These are phyloP conservation scores for Odontothrips loti DNA, from an alignment of 2,888 invertebrate species.

Conservation along the genomic window DNA sequence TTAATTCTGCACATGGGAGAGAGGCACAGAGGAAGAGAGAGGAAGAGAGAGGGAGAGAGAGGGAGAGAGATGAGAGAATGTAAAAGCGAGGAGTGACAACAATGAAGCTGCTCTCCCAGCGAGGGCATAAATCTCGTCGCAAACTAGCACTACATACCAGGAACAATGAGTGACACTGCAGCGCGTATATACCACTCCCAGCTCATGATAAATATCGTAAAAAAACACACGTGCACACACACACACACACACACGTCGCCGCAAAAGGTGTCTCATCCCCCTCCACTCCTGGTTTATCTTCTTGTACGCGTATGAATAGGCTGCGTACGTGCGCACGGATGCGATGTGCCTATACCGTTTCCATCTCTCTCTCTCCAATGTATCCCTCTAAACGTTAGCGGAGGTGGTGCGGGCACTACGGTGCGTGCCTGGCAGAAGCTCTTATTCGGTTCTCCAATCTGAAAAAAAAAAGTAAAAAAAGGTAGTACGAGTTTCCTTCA, in stretches of 20 bases:
- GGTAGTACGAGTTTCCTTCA: too few species aligned
- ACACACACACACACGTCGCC: too few species aligned
- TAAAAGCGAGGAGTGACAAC: background rate
- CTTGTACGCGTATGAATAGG: background rate
- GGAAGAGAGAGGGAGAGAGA: background rate
- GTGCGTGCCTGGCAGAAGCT: too few species aligned
- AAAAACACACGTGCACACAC: background rate
- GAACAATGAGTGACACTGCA: background rate
- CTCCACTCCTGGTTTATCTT: background rate
- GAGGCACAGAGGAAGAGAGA: background rate
- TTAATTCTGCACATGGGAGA: background rate
- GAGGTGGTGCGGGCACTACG: too few species aligned
- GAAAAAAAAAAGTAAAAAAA: too few species aligned
- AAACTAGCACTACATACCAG: background rate
- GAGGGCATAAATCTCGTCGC: background rate
- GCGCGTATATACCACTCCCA: background rate
- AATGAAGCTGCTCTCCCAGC: too few species aligned
- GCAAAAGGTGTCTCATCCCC: too few species aligned
- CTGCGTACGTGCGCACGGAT: background rate
- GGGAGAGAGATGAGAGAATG: background rate
- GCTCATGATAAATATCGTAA: background rate
- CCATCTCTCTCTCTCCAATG: too few species aligned
- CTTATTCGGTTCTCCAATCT: too few species aligned
- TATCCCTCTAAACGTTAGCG: too few species aligned
- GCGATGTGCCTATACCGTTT: background rate